A percentile compares a stretch with the other conserved stretches of the same genome.
phyloP scores from a whole-genome alignment of 2,888 invertebrate genomes.

The Creontiades dilutus region DNA sequence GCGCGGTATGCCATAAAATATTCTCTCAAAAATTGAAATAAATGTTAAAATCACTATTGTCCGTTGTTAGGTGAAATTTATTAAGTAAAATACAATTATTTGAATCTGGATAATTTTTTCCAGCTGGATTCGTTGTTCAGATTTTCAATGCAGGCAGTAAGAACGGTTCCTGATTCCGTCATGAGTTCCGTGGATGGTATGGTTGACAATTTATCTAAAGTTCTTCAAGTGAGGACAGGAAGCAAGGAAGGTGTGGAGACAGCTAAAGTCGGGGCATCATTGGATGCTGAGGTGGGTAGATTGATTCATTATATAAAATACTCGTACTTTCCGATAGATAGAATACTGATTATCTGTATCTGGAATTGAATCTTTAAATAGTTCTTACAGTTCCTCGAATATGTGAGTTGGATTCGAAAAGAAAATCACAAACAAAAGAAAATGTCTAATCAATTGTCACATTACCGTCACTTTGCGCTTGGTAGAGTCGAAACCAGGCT shows the following conservation, averaged over 20 bases:
- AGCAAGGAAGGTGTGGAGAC: conserved; percentile 79
- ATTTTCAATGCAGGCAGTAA: conserved; percentile 89
- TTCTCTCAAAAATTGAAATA: too few species aligned
- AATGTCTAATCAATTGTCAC: too few species aligned
- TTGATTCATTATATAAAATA: too few species aligned
- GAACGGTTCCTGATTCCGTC: conserved; percentile 90
- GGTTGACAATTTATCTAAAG: conserved; percentile 86
- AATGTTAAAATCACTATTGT: neutral
- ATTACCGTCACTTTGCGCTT: too few species aligned
- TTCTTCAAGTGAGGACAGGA: conserved; percentile 82
- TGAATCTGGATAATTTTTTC: conserved; percentile 48
- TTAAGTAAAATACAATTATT: neutral
- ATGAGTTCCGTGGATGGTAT: conserved; percentile 91
- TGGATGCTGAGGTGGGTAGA: conserved; percentile 81
- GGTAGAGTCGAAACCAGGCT: too few species aligned
- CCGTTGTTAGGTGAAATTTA: neutral
- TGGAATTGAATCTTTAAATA: too few species aligned
- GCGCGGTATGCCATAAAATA: conserved; percentile 79
- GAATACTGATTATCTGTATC: too few species aligned
- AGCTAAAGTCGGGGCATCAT: conserved; percentile 80
- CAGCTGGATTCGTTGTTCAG: conserved; percentile 85
- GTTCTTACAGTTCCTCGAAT: too few species aligned
- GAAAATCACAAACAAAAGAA: too few species aligned
- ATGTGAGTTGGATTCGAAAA: too few species aligned
- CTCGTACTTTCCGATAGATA: too few species aligned